These are phyloP conservation scores for Pollenia angustigena DNA, from an alignment of 2,888 invertebrate genomes.

Conservation along the genomic window DNA sequence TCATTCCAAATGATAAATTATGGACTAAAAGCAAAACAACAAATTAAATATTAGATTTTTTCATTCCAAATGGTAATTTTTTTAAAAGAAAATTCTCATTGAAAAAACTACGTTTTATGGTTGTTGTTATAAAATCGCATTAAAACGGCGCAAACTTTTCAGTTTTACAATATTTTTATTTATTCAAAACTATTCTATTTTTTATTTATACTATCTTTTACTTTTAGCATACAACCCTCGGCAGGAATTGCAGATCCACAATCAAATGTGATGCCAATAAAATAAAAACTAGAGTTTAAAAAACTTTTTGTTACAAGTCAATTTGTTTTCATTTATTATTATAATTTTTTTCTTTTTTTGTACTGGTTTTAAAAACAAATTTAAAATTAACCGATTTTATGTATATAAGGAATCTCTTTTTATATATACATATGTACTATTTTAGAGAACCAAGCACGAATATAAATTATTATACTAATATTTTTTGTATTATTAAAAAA, in stretches of 20 bases:
- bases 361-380: not conserved
- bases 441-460: not conserved
- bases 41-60: too few relatives aligned
- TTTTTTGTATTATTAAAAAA: too few relatives aligned
- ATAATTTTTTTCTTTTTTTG: not conserved
- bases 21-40: too few relatives aligned
- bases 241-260: constrained; percentile 13
- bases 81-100: not conserved
- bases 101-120: too few relatives aligned
- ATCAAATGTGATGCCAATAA: constrained; percentile 23
- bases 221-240: constrained; percentile 25
- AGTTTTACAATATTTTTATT: too few relatives aligned
- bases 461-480: constrained; percentile 17
- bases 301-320: constrained; percentile 30
- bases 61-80: too few relatives aligned
- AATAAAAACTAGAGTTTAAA: constrained; percentile 2
- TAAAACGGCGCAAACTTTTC: too few relatives aligned
- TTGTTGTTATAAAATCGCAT: too few relatives aligned
- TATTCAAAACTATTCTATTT: not conserved
- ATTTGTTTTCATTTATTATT: constrained; percentile 27
- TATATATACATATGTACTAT: not conserved
- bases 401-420: not conserved
- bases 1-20: too few relatives aligned
- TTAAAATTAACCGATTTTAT: constrained; percentile 34
- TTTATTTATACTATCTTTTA: not conserved